Evolutionary conservation across 2,113 vertebrate species (phyloP), one percentile per base, ranked within the genome.

Genomic region (Equus przewalskii): DNA sequence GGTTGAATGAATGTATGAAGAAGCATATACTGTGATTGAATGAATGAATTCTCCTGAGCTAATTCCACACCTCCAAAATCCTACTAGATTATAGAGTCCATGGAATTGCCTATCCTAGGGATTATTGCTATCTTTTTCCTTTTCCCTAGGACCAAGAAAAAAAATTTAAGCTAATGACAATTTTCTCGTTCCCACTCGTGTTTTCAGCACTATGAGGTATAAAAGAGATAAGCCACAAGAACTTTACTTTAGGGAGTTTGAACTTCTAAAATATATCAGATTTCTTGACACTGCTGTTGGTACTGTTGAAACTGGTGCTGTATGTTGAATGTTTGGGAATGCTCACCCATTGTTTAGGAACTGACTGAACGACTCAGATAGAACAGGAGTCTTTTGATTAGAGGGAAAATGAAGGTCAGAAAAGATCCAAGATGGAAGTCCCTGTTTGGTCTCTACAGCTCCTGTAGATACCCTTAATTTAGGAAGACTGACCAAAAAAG

Each of bases 31-130:
- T 62, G 7, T 7, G 60, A 70, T 24, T 81, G 54, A 95, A 93
- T 84, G 62, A 89, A 51, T 95, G 67, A 44, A 62, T 91, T 93
- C 36, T 89, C 49, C 26, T 51, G 33, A 72, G 33, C 51, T 85
- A 84, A 65, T 26, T 33, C n/a, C 56, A 78, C 4, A 76, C 60
- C 24, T 89, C 36, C 41, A 96, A 87, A 96, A 49, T 54, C 89
- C 3, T 89, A 12, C 44, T 65, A 30, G 81, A 91, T 70, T 54
- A 41, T 18, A 49, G 33, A 51, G 4, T 78, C 56, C 21, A 22
- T 36, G 9, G 49, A 67, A 58, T 86, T 94, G 16, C 36, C 28
- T 64, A 19, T 28, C 7, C 5, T 85, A 9, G 19, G 92, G 46
- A 60, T 82, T 36, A 82, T 30, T 72, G 51, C 1, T 90, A 73